A percentile compares a stretch with the other conserved stretches of the same genome.
phyloP scores from a whole-genome alignment of 2,888 invertebrate genomes.

The Leptinotarsa tumamoca region DNA sequence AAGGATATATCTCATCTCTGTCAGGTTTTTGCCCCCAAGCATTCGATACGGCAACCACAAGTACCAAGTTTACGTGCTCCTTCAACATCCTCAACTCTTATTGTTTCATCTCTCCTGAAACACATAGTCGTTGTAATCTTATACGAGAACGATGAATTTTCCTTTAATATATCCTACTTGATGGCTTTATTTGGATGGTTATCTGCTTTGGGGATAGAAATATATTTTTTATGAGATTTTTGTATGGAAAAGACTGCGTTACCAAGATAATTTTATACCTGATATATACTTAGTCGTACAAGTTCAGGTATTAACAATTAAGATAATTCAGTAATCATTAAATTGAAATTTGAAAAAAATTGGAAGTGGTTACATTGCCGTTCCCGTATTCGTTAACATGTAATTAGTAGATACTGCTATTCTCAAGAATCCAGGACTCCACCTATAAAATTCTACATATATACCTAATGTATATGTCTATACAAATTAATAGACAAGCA shows the following conservation, averaged over 20 bases:
- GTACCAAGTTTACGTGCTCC: neutral
- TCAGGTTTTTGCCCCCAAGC: neutral
- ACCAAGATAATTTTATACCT: no score
- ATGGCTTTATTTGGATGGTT: no score
- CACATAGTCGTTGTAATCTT: neutral
- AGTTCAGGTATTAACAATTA: no score
- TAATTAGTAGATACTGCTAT: neutral
- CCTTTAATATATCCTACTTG: no score
- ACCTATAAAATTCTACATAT: neutral
- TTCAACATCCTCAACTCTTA: neutral
- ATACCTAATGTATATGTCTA: no score
- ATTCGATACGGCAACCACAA: slow-evolving; percentile 14
- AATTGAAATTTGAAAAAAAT: neutral
- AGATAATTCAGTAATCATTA: neutral
- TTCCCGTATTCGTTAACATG: neutral
- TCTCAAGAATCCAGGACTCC: neutral
- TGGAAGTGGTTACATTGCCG: neutral
- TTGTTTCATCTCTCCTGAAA: neutral
- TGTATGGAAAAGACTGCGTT: no score
- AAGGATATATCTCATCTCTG: slow-evolving; percentile 1
- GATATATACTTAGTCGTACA: no score
- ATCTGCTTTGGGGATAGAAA: no score
- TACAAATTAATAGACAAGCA: no score
- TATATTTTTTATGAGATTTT: no score
- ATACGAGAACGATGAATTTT: neutral